Base-by-base conservation (phyloP, 2,888 invertebrate species). In the Thymelicus sylvestris region DNA sequence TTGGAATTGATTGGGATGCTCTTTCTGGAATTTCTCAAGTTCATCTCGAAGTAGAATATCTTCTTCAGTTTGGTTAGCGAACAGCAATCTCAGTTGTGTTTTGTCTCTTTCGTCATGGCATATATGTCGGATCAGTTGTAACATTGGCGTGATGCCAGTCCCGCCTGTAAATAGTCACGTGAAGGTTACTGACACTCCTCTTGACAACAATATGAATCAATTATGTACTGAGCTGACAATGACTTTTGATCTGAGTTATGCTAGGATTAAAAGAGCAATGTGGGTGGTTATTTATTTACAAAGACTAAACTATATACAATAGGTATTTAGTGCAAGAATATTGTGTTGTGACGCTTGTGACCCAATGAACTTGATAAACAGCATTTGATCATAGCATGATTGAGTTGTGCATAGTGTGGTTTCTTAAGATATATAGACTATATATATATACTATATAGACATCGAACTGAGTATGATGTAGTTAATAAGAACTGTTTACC, bases 141-240 rank as follows among this genome's bases (percentile, higher is more conserved):
- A 93, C 99, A 99, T 99, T 71, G 99, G 99, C 39, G 99, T 98
- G 76, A 99, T 98, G 77, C 99, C 99, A 82, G 97, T 97, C 47
- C 98, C 98, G 82, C 98, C 96, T 95, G 86, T 47, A 78, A 81
- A 55, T 47, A 60, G n/a, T 67, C 55, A 50, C 10, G 47, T 59
- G 59, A 64, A 60, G 59, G 64, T 70, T 65, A 65, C 41, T 70
- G 69, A 70, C 64, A 65, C 59, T 24, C 44, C 50, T 52, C 47
- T n/a, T 8, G 38, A 65, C 47, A 70, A 57, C 39, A 68, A 38
- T 38, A 47, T 48, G 24, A 60, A 70, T 70, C 64, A 70, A 65
- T 65, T 52, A 41, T 59, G 48, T 60, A 50, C 64, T 19, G 44
- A 47, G 50, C 47, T 68, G 68, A 68, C 68, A 68, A 63, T 47